Evolutionary conservation across 2,113 vertebrate species (phyloP), one percentile per base, ranked within the genome.

Genomic region (Poeciliopsis occidentalis): DNA sequence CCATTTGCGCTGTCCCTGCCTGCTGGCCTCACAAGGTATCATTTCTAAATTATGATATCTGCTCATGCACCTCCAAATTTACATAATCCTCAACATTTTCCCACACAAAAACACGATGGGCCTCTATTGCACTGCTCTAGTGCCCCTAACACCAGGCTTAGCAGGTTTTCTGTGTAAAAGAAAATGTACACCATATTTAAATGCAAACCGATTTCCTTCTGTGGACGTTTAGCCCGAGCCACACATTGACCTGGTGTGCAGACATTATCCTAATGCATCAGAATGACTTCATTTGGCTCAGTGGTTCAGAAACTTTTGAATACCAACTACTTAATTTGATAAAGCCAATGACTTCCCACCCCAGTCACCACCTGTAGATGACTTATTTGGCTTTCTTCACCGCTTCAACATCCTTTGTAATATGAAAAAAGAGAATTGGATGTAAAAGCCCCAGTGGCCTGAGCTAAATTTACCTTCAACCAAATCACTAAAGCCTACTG

Each of bases 391-490:
- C 73, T 84, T 78, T 67, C 60, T 60, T 34, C 70, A 84, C 82
- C 71, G 87, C 81, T 85, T 78, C 60, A 76, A 87, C 78, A 71
- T 87, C 75, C 78, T 90, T 87, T 91, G 88, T 91, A 83, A 92
- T 88, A 89, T 85, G 79, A 76, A 91, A 91, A 84, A 88, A 81
- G 75, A 86, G 83, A 91, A 94, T 93, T 92, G 88, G 90, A 94
- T 91, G 91, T 89, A 82, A 83, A 84, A 87, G 91, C 91, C 90
- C 91, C 74, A 69, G 90, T 68, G 87, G 86, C 82, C 69, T 87
- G 87, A 85, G 90, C 89, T 92, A 93, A 94, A 94, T 94, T 93
- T 93, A 90, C 89, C 89, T 92, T 90, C 88, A 94, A 92, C 92
- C 89, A 92, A 92, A 94, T 93, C 92, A 92, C 86, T 89, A 87